Evolutionary conservation across 2,888 invertebrate genomes (phyloP).

Genomic region (Electrophaes corylata): DNA sequence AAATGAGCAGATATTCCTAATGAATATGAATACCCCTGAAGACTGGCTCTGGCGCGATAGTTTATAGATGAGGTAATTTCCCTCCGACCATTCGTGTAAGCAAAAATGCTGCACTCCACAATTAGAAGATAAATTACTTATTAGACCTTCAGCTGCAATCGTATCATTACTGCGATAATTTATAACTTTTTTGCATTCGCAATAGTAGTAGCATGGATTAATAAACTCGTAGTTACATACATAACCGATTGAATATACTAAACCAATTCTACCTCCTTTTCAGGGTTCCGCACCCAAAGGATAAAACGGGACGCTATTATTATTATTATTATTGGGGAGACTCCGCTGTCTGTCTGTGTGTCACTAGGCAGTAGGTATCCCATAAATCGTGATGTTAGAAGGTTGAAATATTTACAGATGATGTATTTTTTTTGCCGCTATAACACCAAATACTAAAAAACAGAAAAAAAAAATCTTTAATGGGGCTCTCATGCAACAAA

Average conservation of each 20-base stretch:
- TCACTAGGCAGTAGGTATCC: no score
- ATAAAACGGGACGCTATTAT: no score
- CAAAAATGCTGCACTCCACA: slow-evolving; percentile 24
- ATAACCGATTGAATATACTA: neutral
- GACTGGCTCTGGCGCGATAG: slow-evolving; percentile 14
- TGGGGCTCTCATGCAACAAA: no score
- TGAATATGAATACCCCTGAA: slow-evolving; percentile 27
- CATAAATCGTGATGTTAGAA: no score
- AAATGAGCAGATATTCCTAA: slow-evolving; percentile 20
- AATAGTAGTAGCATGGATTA: neutral
- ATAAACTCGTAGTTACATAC: neutral
- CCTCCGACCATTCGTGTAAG: slow-evolving; percentile 30
- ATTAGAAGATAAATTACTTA: slow-evolving; percentile 23
- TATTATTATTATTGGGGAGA: no score
- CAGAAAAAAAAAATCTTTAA: no score
- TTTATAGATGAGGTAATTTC: slow-evolving; percentile 23
- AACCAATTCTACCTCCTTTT: no score
- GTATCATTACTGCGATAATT: slow-evolving; percentile 7
- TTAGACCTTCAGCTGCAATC: slow-evolving; percentile 14
- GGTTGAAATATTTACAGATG: no score
- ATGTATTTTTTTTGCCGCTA: no score
- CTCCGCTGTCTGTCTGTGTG: no score
- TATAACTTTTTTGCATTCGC: slow-evolving; percentile 8
- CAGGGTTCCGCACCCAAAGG: no score
- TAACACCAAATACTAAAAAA: no score